These are phyloP conservation scores for Vipera latastei DNA, from an alignment of 2,797 vertebrate genomes.

Conservation along the genomic window DNA sequence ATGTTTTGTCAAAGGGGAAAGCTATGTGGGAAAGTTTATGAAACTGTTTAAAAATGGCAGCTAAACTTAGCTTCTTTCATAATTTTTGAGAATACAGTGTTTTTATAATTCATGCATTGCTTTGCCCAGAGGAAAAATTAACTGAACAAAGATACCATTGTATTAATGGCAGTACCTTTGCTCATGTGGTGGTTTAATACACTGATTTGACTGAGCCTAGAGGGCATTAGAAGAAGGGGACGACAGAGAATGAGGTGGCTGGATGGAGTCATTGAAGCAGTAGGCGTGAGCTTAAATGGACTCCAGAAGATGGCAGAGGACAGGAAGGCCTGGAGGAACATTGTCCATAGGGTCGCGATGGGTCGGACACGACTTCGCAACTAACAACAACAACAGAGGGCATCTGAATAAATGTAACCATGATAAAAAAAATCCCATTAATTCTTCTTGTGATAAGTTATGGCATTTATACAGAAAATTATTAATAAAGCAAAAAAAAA, in stretches of 20 bases:
- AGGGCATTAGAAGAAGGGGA: too few species aligned
- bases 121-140: background rate
- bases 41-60: background rate
- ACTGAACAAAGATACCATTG: background rate
- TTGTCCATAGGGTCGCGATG: too few species aligned
- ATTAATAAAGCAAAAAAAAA: background rate
- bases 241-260: too few species aligned
- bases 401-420: constrained; percentile 7
- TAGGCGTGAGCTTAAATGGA: too few species aligned
- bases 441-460: constrained; percentile 1
- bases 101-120: background rate
- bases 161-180: background rate
- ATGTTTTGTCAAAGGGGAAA: background rate
- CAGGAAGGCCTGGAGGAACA: too few species aligned
- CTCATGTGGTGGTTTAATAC: constrained; percentile 1
- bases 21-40: background rate
- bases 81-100: background rate
- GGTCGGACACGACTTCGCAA: too few species aligned
- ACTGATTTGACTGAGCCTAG: background rate
- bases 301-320: too few species aligned
- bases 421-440: constrained; percentile 1
- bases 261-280: too few species aligned
- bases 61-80: background rate
- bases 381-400: too few species aligned
- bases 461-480: constrained; percentile 8